These are phyloP conservation scores for Cepaea hortensis DNA, from an alignment of 2,888 invertebrate genomes.

Conservation along the genomic window DNA sequence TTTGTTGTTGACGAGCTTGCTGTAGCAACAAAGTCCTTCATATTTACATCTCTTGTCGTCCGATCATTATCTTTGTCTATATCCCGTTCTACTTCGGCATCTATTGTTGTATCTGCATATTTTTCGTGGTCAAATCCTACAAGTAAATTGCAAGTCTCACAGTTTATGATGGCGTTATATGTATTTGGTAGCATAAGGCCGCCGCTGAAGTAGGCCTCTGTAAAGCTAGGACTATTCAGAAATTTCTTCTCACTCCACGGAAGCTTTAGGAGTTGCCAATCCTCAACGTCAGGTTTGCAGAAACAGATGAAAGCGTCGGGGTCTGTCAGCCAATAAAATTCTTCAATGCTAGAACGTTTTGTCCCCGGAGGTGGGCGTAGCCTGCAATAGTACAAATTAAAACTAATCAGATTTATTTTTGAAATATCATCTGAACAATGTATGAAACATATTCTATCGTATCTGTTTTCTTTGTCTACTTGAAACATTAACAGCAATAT, in stretches of 20 bases:
- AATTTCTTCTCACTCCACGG: slow-evolving; percentile 57
- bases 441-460: too few relatives aligned
- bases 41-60: slow-evolving; percentile 18
- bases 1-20: slow-evolving; percentile 27
- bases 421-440: too few relatives aligned
- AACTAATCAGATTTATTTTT: too few relatives aligned
- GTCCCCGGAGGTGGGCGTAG: slow-evolving; percentile 28
- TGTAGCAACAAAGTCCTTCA: slow-evolving; percentile 46
- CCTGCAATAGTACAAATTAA: slow-evolving; percentile 5
- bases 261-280: slow-evolving; percentile 65
- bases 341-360: slow-evolving; percentile 52
- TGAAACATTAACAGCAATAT: too few relatives aligned
- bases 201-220: slow-evolving; percentile 62
- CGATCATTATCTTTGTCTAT: slow-evolving; percentile 24
- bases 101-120: slow-evolving; percentile 21
- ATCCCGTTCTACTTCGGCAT: slow-evolving; percentile 32
- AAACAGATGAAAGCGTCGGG: slow-evolving; percentile 63
- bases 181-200: slow-evolving; percentile 56
- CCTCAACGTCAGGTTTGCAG: slow-evolving; percentile 62
- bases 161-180: slow-evolving; percentile 54
- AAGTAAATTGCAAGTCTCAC: slow-evolving; percentile 56
- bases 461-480: too few relatives aligned
- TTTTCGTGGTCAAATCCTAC: slow-evolving; percentile 45
- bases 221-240: slow-evolving; percentile 61
- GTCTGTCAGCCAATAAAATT: slow-evolving; percentile 69